These are phyloP conservation scores for Rhopalosiphum maidis DNA, from an alignment of 1,140 invertebrate genomes.

Conservation along the genomic window DNA sequence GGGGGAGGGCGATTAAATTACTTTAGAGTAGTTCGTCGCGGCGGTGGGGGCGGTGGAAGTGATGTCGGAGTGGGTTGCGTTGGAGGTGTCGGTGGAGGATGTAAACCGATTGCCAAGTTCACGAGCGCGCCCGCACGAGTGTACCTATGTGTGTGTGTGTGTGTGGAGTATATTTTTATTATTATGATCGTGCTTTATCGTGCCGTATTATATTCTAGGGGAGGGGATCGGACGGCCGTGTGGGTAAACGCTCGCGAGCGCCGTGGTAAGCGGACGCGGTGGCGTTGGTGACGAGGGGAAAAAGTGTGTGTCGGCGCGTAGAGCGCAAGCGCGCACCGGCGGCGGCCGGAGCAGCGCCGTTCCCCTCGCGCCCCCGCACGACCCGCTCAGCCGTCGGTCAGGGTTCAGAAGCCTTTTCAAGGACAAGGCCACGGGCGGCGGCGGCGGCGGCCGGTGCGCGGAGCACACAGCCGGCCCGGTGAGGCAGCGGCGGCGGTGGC, in stretches of 20 bases:
- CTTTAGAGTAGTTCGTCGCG: not conserved
- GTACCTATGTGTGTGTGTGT: not conserved
- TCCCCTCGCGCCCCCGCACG: conserved; percentile 1
- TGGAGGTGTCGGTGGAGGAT: not conserved
- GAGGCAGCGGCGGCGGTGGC: not conserved
- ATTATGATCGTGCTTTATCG: conserved; percentile 35
- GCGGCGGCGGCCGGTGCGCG: conserved; percentile 48
- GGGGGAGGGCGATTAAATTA: not conserved
- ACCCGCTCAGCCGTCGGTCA: conserved; percentile 28
- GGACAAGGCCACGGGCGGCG: conserved; percentile 60
- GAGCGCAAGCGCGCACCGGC: conserved; percentile 46
- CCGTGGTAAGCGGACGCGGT: not conserved
- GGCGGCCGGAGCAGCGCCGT: not conserved
- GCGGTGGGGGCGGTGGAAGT: too few species aligned
- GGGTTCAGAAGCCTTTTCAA: conserved; percentile 60
- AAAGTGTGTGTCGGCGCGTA: not conserved
- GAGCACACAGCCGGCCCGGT: not conserved
- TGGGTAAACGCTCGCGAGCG: not conserved
- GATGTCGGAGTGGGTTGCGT: not conserved
- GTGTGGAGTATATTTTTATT: conserved; percentile 24
- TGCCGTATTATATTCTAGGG: not conserved
- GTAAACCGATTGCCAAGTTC: conserved; percentile 46
- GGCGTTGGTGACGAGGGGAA: not conserved
- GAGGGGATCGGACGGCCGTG: not conserved
- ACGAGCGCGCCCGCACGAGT: not conserved